A percentile compares a stretch with the other conserved stretches of the same genome.
phyloP scores from a whole-genome alignment of 2,113 vertebrate species.

The Abramis brama region DNA sequence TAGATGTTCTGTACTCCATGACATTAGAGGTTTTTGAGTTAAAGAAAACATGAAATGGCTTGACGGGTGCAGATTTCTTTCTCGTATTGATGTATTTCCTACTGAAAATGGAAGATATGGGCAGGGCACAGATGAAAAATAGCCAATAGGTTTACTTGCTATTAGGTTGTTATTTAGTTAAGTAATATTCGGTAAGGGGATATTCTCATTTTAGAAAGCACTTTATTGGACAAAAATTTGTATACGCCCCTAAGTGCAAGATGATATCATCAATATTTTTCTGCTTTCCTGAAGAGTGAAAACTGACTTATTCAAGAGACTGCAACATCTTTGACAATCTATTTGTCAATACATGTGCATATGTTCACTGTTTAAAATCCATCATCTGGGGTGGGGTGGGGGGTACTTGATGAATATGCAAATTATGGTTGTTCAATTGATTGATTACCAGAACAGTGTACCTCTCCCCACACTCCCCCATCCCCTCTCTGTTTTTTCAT shows the following conservation, averaged over 20 bases:
- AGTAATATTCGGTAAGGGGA: neutral
- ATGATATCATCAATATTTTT: neutral
- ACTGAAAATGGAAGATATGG: neutral
- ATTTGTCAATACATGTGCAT: conserved; percentile 21
- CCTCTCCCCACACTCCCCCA: conserved; percentile 11
- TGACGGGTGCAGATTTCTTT: neutral
- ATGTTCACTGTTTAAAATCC: conserved; percentile 14
- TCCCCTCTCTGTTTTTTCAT: conserved; percentile 37
- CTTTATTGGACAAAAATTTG: neutral
- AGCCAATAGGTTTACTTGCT: neutral
- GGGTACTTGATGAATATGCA: conserved; percentile 56
- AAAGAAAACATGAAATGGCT: neutral
- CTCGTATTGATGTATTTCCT: neutral
- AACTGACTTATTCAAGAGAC: neutral
- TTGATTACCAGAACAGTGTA: conserved; percentile 52
- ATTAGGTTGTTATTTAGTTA: neutral
- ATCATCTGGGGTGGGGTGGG: neutral
- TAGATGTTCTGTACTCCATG: neutral
- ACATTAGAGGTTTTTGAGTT: neutral
- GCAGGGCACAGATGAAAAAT: neutral
- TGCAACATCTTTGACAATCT: conserved; percentile 4
- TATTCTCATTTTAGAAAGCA: neutral
- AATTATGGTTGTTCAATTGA: conserved; percentile 56
- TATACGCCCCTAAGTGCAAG: neutral
- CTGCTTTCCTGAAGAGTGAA: neutral